Conservation (phyloP, 2,888 invertebrate species). For the Sericinus montela region DNA sequence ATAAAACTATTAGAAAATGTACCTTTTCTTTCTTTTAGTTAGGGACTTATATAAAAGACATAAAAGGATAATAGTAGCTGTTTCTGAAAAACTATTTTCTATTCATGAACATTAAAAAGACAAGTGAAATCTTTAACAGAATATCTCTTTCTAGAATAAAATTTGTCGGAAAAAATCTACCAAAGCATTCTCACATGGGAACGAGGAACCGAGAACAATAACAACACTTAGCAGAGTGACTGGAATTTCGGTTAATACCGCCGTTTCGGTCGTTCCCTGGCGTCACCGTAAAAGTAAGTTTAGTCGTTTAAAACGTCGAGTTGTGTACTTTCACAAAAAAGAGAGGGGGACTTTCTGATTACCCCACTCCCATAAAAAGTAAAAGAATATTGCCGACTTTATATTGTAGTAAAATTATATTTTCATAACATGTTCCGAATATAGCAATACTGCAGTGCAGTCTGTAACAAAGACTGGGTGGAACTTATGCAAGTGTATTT, state of each 20-base stretch:
- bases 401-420: slow-evolving; percentile 16
- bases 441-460: not conserved
- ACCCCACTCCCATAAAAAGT: slow-evolving; percentile 15
- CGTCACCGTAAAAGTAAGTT: slow-evolving; percentile 18
- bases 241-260: slow-evolving; percentile 18
- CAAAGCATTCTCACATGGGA: slow-evolving; percentile 14
- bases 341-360: slow-evolving; percentile 4
- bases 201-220: slow-evolving; percentile 13
- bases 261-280: slow-evolving; percentile 15
- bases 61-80: too few relatives aligned
- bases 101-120: not conserved
- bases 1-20: too few relatives aligned
- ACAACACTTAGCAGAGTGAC: slow-evolving; percentile 17
- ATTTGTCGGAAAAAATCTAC: not conserved
- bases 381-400: slow-evolving; percentile 10
- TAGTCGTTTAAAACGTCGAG: slow-evolving; percentile 16
- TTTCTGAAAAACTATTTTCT: too few relatives aligned
- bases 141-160: not conserved
- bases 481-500: slow-evolving; percentile 2
- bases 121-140: not conserved
- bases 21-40: too few relatives aligned
- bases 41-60: too few relatives aligned
- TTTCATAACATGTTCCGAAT: slow-evolving; percentile 11
- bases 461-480: slow-evolving; percentile 4
- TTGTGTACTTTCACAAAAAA: slow-evolving; percentile 15